Conservation (phyloP, 53 echinoderm and acorn worm species). For the Echinometra lucunter region DNA sequence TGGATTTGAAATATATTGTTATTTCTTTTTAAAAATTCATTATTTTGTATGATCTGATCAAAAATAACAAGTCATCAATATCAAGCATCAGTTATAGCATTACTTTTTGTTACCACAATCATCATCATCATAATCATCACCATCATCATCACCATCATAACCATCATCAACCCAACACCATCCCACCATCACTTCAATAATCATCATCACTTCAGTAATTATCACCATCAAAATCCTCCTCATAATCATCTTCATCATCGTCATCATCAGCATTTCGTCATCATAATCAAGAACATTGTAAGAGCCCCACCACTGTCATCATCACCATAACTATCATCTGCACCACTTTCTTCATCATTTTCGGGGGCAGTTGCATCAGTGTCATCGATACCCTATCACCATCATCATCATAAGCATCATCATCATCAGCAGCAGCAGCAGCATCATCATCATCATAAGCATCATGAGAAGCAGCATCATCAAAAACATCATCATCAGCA, state of each 20-base stretch:
- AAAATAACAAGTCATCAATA: neutral
- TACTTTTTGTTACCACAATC: neutral
- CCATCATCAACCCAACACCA: neutral
- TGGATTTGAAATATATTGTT: neutral
- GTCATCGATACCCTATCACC: neutral
- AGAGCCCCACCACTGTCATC: neutral
- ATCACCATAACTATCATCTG: neutral
- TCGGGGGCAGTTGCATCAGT: neutral
- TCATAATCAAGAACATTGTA: neutral
- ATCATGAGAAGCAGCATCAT: neutral
- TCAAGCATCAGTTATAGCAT: neutral
- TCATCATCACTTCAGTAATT: neutral
- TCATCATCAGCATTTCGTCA: neutral
- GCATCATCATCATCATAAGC: neutral
- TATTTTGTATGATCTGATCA: neutral
- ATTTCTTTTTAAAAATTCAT: neutral
- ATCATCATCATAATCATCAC: neutral
- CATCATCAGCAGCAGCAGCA: neutral
- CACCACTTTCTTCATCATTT: neutral
- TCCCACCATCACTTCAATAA: no score
- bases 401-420: neutral
- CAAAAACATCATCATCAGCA: neutral
- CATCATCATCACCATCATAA: neutral
- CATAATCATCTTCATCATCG: neutral
- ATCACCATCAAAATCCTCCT: neutral